Conservation (phyloP, 2,888 invertebrate species). For the Unio pictorum region DNA sequence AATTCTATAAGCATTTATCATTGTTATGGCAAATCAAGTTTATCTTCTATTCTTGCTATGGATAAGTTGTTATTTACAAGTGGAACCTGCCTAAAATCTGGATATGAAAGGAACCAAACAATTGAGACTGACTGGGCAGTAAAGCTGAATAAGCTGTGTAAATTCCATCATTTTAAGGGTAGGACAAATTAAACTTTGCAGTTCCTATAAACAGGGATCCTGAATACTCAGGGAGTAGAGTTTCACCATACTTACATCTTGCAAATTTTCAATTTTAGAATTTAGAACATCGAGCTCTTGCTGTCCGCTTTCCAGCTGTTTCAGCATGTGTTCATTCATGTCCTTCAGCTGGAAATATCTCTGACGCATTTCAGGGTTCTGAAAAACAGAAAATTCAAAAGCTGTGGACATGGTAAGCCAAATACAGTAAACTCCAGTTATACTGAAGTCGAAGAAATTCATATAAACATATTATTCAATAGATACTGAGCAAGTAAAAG, state of each 20-base stretch:
- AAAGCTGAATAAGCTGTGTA: slow-evolving; percentile 2
- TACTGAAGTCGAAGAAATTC: too few species aligned
- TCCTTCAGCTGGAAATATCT: slow-evolving; percentile 72
- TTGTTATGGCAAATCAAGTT: too few species aligned
- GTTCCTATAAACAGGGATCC: slow-evolving; percentile 68
- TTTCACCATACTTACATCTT: slow-evolving; percentile 73
- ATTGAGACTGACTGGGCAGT: not conserved
- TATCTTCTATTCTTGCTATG: too few species aligned
- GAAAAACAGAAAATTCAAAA: slow-evolving; percentile 8
- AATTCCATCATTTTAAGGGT: not conserved
- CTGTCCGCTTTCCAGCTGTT: slow-evolving; percentile 72
- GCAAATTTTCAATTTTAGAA: slow-evolving; percentile 79
- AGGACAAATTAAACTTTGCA: not conserved
- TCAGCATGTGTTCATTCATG: slow-evolving; percentile 71
- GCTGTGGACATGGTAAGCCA: too few species aligned
- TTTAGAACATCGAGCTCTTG: slow-evolving; percentile 79
- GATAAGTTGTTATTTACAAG: too few species aligned
- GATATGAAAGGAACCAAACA: too few species aligned
- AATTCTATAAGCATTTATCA: too few species aligned
- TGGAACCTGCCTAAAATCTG: too few species aligned
- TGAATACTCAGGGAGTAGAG: slow-evolving; percentile 72
- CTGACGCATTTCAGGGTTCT: slow-evolving; percentile 76
- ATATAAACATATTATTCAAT: too few species aligned
- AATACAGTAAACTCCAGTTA: too few species aligned
- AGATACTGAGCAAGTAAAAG: too few species aligned